These are phyloP conservation scores for Pseudopleuronectes americanus DNA, from an alignment of 2,797 vertebrate genomes.

Conservation along the genomic window DNA sequence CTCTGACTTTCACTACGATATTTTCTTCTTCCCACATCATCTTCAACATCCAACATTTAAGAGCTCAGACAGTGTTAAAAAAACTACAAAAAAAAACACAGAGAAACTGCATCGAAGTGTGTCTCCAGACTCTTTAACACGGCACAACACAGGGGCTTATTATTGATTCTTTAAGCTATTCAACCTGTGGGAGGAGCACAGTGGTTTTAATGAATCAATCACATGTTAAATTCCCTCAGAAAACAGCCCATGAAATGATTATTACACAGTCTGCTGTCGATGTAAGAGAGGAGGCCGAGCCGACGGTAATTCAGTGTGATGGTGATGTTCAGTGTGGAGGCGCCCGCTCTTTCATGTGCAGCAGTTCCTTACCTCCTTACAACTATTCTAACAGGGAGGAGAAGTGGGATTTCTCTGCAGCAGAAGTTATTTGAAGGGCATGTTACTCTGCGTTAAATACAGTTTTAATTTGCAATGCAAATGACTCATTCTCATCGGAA, in stretches of 20 bases:
- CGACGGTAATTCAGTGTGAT: slow-evolving; percentile 53
- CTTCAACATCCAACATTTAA: background rate
- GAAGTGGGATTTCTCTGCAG: slow-evolving; percentile 62
- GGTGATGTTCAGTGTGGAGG: slow-evolving; percentile 31
- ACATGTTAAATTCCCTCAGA: slow-evolving; percentile 39
- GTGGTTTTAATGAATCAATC: slow-evolving; percentile 50
- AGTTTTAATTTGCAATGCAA: slow-evolving; percentile 79
- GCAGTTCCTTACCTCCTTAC: slow-evolving; percentile 36
- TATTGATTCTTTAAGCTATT: slow-evolving; percentile 50
- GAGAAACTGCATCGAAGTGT: background rate
- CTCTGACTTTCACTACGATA: background rate
- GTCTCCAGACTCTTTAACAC: background rate
- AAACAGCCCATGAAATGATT: slow-evolving; percentile 65
- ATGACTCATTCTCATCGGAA: slow-evolving; percentile 72
- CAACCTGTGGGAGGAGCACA: slow-evolving; percentile 32
- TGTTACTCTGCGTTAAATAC: slow-evolving; percentile 75
- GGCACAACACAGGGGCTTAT: slow-evolving; percentile 9
- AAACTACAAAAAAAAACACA: background rate
- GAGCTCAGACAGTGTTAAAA: background rate
- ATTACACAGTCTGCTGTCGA: slow-evolving; percentile 54
- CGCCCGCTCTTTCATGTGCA: slow-evolving; percentile 58
- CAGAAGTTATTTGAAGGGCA: slow-evolving; percentile 83
- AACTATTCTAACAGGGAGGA: slow-evolving; percentile 66
- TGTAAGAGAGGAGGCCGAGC: slow-evolving; percentile 28
- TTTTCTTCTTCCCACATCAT: background rate